These are phyloP conservation scores for Bembecia ichneumoniformis DNA, from an alignment of 2,888 invertebrate species.

Conservation along the genomic window DNA sequence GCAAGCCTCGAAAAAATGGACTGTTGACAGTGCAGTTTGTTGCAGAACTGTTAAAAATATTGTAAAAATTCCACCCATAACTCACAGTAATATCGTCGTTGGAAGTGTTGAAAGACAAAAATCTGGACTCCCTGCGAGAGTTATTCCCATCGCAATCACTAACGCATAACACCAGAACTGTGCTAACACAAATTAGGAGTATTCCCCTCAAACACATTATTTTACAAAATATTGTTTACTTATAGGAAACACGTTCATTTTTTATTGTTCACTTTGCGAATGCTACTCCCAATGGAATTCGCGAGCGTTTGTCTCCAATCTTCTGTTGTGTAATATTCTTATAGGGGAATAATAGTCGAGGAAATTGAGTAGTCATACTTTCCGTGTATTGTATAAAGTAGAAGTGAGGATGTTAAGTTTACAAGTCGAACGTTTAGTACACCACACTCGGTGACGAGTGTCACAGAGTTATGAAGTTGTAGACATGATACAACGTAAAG, in stretches of 20 bases:
- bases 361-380: slow-evolving; percentile 34
- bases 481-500: too few relatives aligned
- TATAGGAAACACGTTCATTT: background rate
- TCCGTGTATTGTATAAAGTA: slow-evolving; percentile 41
- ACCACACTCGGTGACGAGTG: too few relatives aligned
- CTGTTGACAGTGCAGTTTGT: too few relatives aligned
- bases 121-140: slow-evolving; percentile 35
- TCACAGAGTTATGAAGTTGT: too few relatives aligned
- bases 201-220: slow-evolving; percentile 17
- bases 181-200: slow-evolving; percentile 18
- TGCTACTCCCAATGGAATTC: slow-evolving; percentile 28
- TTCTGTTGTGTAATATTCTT: slow-evolving; percentile 24
- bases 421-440: too few relatives aligned
- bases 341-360: slow-evolving; percentile 31
- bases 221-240: slow-evolving; percentile 1
- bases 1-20: too few relatives aligned
- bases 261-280: background rate
- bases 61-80: too few relatives aligned
- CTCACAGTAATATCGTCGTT: slow-evolving; percentile 72
- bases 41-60: too few relatives aligned
- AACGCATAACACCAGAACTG: slow-evolving; percentile 22
- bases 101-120: slow-evolving; percentile 71
- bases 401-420: slow-evolving; percentile 19
- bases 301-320: slow-evolving; percentile 32
- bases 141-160: slow-evolving; percentile 11